phyloP scores from a whole-genome alignment of 2,797 vertebrate genomes.

The Danio albolineatus region DNA sequence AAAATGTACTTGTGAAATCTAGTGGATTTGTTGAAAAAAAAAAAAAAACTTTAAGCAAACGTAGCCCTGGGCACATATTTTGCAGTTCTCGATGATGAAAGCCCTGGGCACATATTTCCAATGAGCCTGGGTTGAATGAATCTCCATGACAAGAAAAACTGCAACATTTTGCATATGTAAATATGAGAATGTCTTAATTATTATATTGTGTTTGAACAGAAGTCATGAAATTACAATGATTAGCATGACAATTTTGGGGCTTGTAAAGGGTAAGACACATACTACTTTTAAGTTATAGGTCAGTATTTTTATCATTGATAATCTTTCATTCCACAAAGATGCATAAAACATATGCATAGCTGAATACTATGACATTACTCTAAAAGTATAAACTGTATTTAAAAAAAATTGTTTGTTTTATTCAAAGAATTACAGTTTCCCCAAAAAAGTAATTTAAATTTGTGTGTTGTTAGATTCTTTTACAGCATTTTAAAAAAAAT shows the following conservation, averaged over 20 bases:
- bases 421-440: background rate
- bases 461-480: no score
- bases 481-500: no score
- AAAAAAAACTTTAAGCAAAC: no score
- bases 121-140: background rate
- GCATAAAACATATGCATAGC: background rate
- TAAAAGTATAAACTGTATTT: no score
- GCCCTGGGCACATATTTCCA: no score
- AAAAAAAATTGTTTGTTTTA: background rate
- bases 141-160: no score
- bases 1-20: no score
- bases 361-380: no score
- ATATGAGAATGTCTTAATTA: background rate
- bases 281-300: background rate
- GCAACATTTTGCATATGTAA: background rate
- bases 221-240: background rate
- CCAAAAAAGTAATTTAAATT: background rate
- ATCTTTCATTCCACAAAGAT: background rate
- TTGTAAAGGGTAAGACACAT: no score
- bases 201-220: background rate
- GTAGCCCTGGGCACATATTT: no score
- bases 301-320: background rate
- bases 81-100: no score
- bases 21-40: no score
- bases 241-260: background rate